Base-by-base conservation (phyloP, 2,888 invertebrate genomes). In the Lymantria monacha region DNA sequence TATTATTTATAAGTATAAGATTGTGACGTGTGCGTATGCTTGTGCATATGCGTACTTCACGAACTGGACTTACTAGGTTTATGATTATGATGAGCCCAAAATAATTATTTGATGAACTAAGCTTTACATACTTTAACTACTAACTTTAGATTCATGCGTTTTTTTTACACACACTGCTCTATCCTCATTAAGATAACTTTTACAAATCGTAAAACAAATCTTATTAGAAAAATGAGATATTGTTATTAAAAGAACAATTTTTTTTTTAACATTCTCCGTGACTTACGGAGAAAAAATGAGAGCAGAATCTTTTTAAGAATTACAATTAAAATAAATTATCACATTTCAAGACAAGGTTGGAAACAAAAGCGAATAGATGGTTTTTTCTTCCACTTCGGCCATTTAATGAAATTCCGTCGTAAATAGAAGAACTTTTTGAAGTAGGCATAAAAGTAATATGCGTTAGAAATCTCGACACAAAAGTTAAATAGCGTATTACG, bases 401-500 rank as follows among this genome's bases (percentile, higher is more conserved):
- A 69, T 79, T 79, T 84, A 79, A 84, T 81, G 74, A 79, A 79
- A 83, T 80, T 63, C 64, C 48, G 42, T 50, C 74, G 76, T 78
- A 83, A 85, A 85, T 80, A 84, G 82, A 74, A 70, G 69, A 85
- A 86, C 76, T 85, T 87, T n/a, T 51, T 49, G 53, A 59, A 67
- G 68, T 81, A 53, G 63, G 67, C 83, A 84, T 74, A 80, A 83
- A 85, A 81, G 81, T 79, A 82, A 81, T 82, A 79, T 76, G 70
- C 74, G 74, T 53, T 46, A 71, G 72, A 74, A 81, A 81, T 82
- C 73, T 64, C 61, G 55, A 63, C 72, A 75, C 22, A 79, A 81
- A 88, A 88, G 87, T 88, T 88, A 81, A 86, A 88, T 86, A 82
- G 82, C 81, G 71, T 83, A 81, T 87, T 85, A 83, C 69, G 76